Percentiles rank a stretch among this genome's conserved stretches.
Evolutionary conservation across 2,797 vertebrate species (phyloP).

Genomic region (Chaetodon trifasciatus): DNA sequence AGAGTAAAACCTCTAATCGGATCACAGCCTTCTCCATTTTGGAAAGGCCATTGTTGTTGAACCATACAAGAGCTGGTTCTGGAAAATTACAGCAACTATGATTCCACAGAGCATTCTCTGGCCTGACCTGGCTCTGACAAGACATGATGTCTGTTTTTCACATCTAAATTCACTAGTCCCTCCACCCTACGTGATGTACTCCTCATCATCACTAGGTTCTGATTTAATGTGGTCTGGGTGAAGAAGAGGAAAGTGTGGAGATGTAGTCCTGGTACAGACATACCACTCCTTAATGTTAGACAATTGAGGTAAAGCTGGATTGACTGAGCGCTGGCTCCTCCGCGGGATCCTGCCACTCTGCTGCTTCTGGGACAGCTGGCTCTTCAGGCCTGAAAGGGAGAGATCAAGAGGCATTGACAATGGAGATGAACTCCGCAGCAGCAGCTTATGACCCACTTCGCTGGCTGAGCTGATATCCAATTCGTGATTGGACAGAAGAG

Average conservation of each 20-base stretch:
- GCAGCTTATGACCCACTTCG: conserved; percentile 69
- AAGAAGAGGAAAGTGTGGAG: conserved; percentile 73
- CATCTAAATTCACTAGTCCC: conserved; percentile 12
- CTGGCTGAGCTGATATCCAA: conserved; percentile 54
- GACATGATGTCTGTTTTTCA: conserved; percentile 26
- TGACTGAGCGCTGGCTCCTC: conserved; percentile 79
- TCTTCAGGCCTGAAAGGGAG: conserved; percentile 80
- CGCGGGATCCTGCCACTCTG: conserved; percentile 63
- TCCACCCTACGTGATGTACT: conserved; percentile 77
- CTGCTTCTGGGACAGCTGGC: conserved; percentile 74
- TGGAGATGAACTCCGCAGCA: conserved; percentile 77
- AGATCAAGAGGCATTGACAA: conserved; percentile 80
- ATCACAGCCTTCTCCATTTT: conserved; percentile 15
- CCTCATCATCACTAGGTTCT: conserved; percentile 80
- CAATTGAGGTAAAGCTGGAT: conserved; percentile 92
- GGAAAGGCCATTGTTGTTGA: conserved; percentile 37
- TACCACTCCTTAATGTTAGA: conserved; percentile 99
- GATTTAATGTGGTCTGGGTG: conserved; percentile 83
- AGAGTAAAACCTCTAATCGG: conserved; percentile 9
- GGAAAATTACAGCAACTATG: conserved; percentile 56
- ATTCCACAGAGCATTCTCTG: conserved; percentile 46
- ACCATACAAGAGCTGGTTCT: conserved; percentile 49
- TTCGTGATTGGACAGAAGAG: conserved; percentile 59
- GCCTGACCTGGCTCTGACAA: conserved; percentile 52
- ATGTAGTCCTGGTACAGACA: conserved; percentile 89